phyloP scores from a whole-genome alignment of 2,888 invertebrate species.

The Melieria picta region DNA sequence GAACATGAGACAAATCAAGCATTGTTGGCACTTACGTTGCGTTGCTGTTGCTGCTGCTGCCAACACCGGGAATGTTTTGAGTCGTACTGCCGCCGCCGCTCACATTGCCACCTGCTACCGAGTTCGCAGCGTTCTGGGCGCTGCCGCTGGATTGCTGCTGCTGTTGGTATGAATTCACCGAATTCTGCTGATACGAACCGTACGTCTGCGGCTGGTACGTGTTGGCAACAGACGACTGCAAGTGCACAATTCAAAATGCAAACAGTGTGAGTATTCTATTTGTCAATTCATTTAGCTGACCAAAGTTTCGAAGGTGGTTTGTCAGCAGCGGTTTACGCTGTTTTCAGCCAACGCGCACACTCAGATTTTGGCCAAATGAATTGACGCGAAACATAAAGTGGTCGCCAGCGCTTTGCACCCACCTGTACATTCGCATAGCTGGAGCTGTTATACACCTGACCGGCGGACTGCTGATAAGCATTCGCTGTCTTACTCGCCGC shows the following conservation, averaged over 20 bases:
- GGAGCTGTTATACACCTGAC: constrained; percentile 62
- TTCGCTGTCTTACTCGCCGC: constrained; percentile 57
- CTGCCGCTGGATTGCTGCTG: constrained; percentile 54
- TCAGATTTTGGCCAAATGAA: background rate
- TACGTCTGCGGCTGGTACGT: constrained; percentile 64
- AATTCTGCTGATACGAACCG: constrained; percentile 64
- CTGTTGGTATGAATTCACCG: constrained; percentile 65
- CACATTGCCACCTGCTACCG: constrained; percentile 49
- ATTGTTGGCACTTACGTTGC: constrained; percentile 56
- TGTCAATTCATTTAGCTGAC: too few relatives aligned
- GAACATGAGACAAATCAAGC: background rate
- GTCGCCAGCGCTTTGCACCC: constrained; percentile 13
- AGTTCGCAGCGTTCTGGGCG: constrained; percentile 54
- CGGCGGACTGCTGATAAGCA: constrained; percentile 60
- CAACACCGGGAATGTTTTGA: constrained; percentile 66
- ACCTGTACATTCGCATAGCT: constrained; percentile 64
- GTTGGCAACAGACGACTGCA: constrained; percentile 59
- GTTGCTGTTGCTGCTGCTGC: constrained; percentile 60
- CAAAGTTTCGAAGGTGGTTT: too few relatives aligned
- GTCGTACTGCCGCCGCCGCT: constrained; percentile 56
- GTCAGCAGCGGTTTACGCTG: too few relatives aligned
- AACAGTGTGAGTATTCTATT: background rate
- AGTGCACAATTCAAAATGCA: background rate
- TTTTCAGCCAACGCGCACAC: background rate
- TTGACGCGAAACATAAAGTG: too few relatives aligned